Conservation (phyloP, 2,888 invertebrate genomes). For the Dinocampus coccinellae region DNA sequence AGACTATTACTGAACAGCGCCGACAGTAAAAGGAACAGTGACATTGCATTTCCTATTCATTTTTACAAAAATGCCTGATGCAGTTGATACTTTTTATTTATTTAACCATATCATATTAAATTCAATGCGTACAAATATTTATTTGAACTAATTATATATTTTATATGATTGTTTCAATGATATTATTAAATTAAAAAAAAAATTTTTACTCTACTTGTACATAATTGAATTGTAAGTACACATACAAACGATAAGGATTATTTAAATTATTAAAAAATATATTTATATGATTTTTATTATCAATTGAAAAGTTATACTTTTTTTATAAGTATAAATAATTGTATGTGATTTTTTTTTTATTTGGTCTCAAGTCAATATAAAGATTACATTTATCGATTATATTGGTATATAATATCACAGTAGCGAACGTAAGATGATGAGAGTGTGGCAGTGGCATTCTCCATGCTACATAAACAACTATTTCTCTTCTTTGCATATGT, state of each 20-base stretch:
- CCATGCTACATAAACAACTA: constrained; percentile 1
- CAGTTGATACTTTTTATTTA: too few species aligned
- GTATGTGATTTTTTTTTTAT: constrained; percentile 24
- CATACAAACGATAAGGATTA: too few species aligned
- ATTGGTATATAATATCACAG: not conserved
- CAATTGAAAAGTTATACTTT: too few species aligned
- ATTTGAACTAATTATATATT: too few species aligned
- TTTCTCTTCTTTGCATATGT: not conserved
- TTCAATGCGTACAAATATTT: too few species aligned
- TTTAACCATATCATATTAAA: too few species aligned
- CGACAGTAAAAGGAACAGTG: constrained; percentile 24
- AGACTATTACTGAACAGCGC: not conserved
- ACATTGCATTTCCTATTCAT: constrained; percentile 29
- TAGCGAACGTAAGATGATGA: not conserved
- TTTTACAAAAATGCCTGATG: not conserved
- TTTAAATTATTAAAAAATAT: not conserved
- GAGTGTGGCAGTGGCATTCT: not conserved
- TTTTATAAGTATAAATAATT: constrained; percentile 10
- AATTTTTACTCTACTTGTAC: too few species aligned
- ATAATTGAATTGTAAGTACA: too few species aligned
- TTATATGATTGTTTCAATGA: too few species aligned
- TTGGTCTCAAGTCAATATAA: not conserved
- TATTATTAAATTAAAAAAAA: too few species aligned
- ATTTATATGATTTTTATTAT: not conserved
- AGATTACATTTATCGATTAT: not conserved